These are phyloP conservation scores for Napeogenes sylphis DNA, from an alignment of 2,888 invertebrate species.

Conservation along the genomic window DNA sequence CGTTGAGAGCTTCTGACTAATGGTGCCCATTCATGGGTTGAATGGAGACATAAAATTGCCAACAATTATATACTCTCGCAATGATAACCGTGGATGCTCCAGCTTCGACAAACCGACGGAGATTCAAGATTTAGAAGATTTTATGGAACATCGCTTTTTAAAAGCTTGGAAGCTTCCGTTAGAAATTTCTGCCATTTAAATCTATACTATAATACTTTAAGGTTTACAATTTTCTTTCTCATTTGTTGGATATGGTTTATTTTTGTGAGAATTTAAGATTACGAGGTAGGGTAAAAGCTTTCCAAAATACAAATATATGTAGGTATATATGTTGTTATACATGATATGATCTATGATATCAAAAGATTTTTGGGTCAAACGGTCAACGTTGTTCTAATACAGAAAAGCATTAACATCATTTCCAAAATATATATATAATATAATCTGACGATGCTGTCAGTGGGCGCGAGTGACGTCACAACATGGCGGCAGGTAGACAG, in stretches of 20 bases:
- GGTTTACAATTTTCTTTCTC: no score
- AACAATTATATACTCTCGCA: conserved; percentile 75
- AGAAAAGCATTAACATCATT: conserved; percentile 19
- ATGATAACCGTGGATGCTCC: conserved; percentile 72
- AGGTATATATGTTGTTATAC: conserved; percentile 1
- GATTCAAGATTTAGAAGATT: conserved; percentile 37
- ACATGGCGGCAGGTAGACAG: conserved; percentile 71
- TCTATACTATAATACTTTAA: conserved; percentile 17
- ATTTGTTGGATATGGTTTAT: not conserved
- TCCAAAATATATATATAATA: conserved; percentile 33
- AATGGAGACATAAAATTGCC: conserved; percentile 74
- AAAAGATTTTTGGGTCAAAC: not conserved
- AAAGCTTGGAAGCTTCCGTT: conserved; percentile 33
- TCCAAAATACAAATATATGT: no score
- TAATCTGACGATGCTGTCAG: conserved; percentile 35
- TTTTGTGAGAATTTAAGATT: not conserved
- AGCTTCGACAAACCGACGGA: conserved; percentile 55
- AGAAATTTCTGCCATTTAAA: conserved; percentile 25
- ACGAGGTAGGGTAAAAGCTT: not conserved
- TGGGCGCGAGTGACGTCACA: conserved; percentile 61
- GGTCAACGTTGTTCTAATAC: not conserved
- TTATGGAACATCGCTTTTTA: conserved; percentile 32
- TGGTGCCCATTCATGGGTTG: conserved; percentile 73
- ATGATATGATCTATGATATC: not conserved
- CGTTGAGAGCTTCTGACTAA: conserved; percentile 67